Evolutionary conservation across 2,888 invertebrate genomes (phyloP), one percentile per base, ranked within the genome.

Genomic region (Drosophila neonasuta): DNA sequence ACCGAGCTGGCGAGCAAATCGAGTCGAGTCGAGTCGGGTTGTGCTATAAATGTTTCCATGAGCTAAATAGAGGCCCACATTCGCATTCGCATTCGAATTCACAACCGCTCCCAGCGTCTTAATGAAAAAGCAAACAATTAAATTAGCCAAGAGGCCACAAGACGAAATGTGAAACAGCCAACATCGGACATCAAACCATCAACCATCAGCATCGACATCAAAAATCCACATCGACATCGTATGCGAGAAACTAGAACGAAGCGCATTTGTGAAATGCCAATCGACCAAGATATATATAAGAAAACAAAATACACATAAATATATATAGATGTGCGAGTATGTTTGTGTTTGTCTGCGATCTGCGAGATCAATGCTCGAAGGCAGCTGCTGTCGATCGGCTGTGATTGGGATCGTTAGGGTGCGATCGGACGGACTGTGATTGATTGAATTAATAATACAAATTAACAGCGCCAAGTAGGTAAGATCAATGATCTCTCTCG

Each of bases 361-460:
- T 24, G 41, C 32, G 70, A 86, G 88, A 87, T 83, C 86, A 86
- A 86, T 79, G 79, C 68, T 80, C 82, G 68, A 66, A 65, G 74
- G 73, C 79, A 77, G 80, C 79, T 73, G 82, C 70, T 60, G 80
- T 74, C 80, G 74, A 74, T 80, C 64, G 72, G 54, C 34, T 59
- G 67, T 67, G 77, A 79, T 72, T 76, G 81, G 81, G 83, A 74
- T 85, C 77, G 87, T 76, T 81, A 81, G 85, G 85, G 70, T 58
- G 64, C 63, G 75, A 41, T 50, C 57, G 34, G 62, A 39, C 77
- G 34, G 62, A 39, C 77, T 70, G 86, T 81, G 86, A 82, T 82
- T 86, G 82, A 83, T 83, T 87, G 84, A 86, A 84, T 87, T 87
- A 87, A 84, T 84, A 86, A 86, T 73, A 86, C 77, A 80, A 84